These are phyloP conservation scores for Pseudoatta argentina DNA, from an alignment of 1,140 invertebrate species.

Conservation along the genomic window DNA sequence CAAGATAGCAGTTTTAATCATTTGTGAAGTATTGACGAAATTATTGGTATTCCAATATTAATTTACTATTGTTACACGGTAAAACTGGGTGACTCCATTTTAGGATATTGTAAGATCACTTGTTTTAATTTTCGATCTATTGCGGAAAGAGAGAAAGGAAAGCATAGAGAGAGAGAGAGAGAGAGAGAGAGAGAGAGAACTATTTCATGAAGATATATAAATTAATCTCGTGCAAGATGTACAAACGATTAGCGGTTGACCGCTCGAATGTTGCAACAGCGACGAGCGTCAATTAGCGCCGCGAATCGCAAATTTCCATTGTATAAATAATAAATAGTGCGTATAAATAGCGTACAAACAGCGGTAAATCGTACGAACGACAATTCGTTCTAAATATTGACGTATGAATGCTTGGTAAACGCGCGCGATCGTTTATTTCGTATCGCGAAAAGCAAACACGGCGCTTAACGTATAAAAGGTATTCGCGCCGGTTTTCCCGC, in stretches of 20 bases:
- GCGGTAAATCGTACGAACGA: slow-evolving; percentile 57
- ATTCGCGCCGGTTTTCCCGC: slow-evolving; percentile 46
- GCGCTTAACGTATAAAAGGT: slow-evolving; percentile 45
- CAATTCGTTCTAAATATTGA: slow-evolving; percentile 64
- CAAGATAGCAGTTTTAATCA: not conserved
- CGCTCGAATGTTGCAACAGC: slow-evolving; percentile 47
- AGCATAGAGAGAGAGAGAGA: not conserved
- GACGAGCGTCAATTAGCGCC: slow-evolving; percentile 51
- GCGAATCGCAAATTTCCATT: slow-evolving; percentile 61
- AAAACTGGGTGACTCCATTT: not conserved
- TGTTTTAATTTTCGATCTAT: not conserved
- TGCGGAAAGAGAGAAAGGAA: not conserved
- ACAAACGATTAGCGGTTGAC: slow-evolving; percentile 52
- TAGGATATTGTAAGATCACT: not conserved
- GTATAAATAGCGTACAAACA: slow-evolving; percentile 60
- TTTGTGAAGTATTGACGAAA: not conserved
- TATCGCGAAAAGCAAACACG: slow-evolving; percentile 58
- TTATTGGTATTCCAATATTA: slow-evolving; percentile 16
- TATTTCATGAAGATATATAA: slow-evolving; percentile 52
- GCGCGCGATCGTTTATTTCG: slow-evolving; percentile 57
- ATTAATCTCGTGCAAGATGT: slow-evolving; percentile 50
- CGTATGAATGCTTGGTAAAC: slow-evolving; percentile 59
- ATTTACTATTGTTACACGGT: not conserved
- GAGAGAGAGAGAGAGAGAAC: not conserved
- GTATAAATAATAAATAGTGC: slow-evolving; percentile 63